phyloP scores from a whole-genome alignment of 2,113 vertebrate species.

The Phycodurus eques region DNA sequence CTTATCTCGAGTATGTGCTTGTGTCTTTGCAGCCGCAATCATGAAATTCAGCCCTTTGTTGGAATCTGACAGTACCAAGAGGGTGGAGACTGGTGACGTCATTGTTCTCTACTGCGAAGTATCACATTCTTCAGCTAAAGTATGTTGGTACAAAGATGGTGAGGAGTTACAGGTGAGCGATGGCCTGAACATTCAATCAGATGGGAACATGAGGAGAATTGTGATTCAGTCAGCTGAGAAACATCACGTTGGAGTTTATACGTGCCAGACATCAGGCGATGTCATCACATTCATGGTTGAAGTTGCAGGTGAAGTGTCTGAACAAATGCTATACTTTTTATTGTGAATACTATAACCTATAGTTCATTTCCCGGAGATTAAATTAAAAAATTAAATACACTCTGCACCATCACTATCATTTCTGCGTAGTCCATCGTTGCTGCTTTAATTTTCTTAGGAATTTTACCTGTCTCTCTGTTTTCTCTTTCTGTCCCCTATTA shows the following conservation, averaged over 20 bases:
- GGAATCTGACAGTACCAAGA: constrained; percentile 63
- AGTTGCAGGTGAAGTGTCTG: constrained; percentile 61
- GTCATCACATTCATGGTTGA: constrained; percentile 68
- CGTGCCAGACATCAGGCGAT: constrained; percentile 67
- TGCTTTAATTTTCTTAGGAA: too few relatives aligned
- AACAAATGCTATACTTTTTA: not conserved
- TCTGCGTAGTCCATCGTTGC: too few relatives aligned
- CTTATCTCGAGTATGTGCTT: not conserved
- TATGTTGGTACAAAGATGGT: constrained; percentile 74
- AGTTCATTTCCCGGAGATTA: not conserved
- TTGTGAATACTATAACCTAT: not conserved
- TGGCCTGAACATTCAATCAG: constrained; percentile 69
- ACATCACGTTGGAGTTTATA: constrained; percentile 71
- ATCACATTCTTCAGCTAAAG: constrained; percentile 55
- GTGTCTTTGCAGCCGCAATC: constrained; percentile 53
- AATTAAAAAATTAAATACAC: not conserved
- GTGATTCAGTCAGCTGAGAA: constrained; percentile 69
- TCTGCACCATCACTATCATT: too few relatives aligned
- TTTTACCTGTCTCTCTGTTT: too few relatives aligned
- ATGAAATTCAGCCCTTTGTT: constrained; percentile 64
- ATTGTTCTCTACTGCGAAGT: constrained; percentile 77
- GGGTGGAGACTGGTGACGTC: constrained; percentile 51
- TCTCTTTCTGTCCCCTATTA: too few relatives aligned
- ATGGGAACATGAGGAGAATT: constrained; percentile 73
- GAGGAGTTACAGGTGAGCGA: constrained; percentile 52